Evolutionary conservation across 1,140 invertebrate genomes (phyloP).

Genomic region (Paraescarpia echinospica): DNA sequence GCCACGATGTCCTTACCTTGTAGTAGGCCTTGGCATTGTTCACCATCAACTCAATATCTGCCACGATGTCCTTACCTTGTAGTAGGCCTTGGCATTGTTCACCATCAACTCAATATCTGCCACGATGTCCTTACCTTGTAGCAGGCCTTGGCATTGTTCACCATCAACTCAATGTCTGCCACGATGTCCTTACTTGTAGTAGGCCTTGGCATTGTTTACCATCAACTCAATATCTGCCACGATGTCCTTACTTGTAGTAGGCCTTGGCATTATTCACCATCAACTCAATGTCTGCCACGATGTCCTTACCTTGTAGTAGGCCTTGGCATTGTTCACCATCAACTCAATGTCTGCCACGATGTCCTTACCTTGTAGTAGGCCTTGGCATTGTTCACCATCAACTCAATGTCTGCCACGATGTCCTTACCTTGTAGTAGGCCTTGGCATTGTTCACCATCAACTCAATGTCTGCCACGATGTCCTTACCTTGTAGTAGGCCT

Average conservation of each 20-base stretch:
- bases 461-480: constrained; percentile 88
- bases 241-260: constrained; percentile 94
- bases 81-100: constrained; percentile 93
- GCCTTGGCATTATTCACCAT: constrained; percentile 95
- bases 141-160: constrained; percentile 92
- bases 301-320: constrained; percentile 93
- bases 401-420: constrained; percentile 87
- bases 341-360: constrained; percentile 88
- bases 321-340: constrained; percentile 93
- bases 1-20: constrained; percentile 89
- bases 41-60: constrained; percentile 87
- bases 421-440: constrained; percentile 90
- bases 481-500: constrained; percentile 91
- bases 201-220: constrained; percentile 92
- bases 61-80: constrained; percentile 92
- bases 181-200: constrained; percentile 97
- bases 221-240: constrained; percentile 89
- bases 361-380: constrained; percentile 92
- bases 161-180: constrained; percentile 86
- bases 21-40: constrained; percentile 96
- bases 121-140: constrained; percentile 95
- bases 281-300: constrained; percentile 87
- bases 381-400: constrained; percentile 95
- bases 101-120: constrained; percentile 89
- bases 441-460: constrained; percentile 95